Evolutionary conservation across 2,113 vertebrate genomes (phyloP).

Genomic region (Upupa epops): DNA sequence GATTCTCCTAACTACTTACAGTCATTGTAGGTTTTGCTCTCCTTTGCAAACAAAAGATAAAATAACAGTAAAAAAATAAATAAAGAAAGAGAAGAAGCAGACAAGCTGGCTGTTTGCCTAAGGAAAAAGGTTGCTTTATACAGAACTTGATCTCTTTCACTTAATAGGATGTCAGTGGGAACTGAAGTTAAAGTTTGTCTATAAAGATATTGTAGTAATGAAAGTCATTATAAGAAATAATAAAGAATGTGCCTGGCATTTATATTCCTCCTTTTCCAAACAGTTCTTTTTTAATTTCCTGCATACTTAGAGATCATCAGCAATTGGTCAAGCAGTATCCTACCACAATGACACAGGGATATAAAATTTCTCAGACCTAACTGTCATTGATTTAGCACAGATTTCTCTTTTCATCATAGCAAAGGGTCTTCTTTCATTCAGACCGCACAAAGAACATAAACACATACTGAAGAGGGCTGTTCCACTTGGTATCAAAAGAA

Average conservation of each 20-base stretch:
- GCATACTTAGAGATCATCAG: background rate
- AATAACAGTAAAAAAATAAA: background rate
- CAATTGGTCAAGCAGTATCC: fast-evolving
- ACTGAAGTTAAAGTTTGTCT: background rate
- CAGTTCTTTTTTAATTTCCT: background rate
- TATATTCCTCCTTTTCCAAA: background rate
- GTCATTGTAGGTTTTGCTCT: background rate
- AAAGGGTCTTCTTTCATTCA: background rate
- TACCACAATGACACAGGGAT: background rate
- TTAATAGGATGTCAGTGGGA: background rate
- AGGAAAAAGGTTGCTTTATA: background rate
- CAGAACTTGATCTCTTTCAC: background rate
- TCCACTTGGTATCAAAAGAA: background rate
- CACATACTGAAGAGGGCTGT: background rate
- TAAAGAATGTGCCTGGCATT: fast-evolving
- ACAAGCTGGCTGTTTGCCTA: background rate
- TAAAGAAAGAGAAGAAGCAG: background rate
- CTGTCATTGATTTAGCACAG: background rate
- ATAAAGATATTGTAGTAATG: background rate
- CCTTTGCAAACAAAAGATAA: background rate
- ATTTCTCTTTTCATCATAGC: background rate
- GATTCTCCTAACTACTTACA: background rate
- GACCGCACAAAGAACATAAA: background rate
- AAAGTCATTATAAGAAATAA: background rate
- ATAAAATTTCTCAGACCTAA: background rate